phyloP scores from a whole-genome alignment of 2,113 vertebrate species.

The Pogona vitticeps region DNA sequence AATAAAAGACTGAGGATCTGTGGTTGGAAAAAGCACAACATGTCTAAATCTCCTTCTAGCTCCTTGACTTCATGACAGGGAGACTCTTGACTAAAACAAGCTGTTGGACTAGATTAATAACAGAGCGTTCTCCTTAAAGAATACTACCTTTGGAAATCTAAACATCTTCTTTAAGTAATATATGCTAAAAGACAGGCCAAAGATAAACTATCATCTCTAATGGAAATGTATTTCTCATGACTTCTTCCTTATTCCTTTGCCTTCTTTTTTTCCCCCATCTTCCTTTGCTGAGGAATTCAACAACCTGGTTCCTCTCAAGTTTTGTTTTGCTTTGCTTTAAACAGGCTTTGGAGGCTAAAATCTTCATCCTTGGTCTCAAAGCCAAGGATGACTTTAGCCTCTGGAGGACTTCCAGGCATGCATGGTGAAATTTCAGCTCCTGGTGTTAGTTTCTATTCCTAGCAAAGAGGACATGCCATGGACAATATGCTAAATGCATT shows the following conservation, averaged over 20 bases:
- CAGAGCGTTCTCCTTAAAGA: not conserved
- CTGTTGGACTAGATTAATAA: not conserved
- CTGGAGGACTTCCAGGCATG: conserved; percentile 26
- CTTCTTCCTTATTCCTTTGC: not conserved
- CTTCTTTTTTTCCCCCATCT: conserved; percentile 10
- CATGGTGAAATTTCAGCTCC: not conserved
- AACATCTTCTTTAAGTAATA: not conserved
- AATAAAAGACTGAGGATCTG: not conserved
- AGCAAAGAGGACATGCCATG: not conserved
- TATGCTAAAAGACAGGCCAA: not conserved
- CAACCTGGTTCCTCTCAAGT: not conserved
- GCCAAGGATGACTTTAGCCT: not conserved
- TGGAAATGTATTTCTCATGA: not conserved
- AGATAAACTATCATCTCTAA: not conserved
- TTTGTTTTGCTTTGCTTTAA: not conserved
- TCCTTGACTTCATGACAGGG: not conserved
- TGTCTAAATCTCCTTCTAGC: not conserved
- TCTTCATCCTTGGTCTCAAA: not conserved
- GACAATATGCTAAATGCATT: conserved; percentile 12
- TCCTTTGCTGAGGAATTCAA: not conserved
- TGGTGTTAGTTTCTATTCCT: not conserved
- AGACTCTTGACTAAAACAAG: not conserved
- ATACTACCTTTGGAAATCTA: not conserved
- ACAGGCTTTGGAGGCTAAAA: conserved; percentile 4
- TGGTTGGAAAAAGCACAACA: not conserved